phyloP scores from a whole-genome alignment of 2,888 invertebrate species.

The Acrobasis consociella region DNA sequence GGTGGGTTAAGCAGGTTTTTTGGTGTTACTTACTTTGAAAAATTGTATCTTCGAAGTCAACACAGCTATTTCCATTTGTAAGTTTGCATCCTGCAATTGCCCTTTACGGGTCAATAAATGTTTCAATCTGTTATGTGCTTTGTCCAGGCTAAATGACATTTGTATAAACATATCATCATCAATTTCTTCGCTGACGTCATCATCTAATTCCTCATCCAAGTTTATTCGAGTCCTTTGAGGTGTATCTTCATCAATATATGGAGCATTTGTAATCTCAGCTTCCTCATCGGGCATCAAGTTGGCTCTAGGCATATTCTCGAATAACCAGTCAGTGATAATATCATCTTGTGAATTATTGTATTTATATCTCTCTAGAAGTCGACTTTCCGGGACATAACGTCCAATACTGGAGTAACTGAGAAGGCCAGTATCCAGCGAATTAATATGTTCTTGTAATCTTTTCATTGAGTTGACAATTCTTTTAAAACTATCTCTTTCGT shows the following conservation, averaged over 20 bases:
- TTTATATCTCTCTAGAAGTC: slow-evolving; percentile 35
- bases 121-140: slow-evolving; percentile 38
- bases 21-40: slow-evolving; percentile 47
- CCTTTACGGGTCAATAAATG: slow-evolving; percentile 28
- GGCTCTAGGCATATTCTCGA: slow-evolving; percentile 39
- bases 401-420: slow-evolving; percentile 38
- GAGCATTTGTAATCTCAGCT: not conserved
- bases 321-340: slow-evolving; percentile 55
- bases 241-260: slow-evolving; percentile 4
- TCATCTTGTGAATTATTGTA: slow-evolving; percentile 40
- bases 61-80: slow-evolving; percentile 37
- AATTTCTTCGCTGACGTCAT: slow-evolving; percentile 23
- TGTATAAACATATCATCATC: slow-evolving; percentile 28
- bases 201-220: slow-evolving; percentile 15
- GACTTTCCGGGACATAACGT: slow-evolving; percentile 37
- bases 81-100: slow-evolving; percentile 5
- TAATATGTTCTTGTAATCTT: slow-evolving; percentile 42
- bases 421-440: slow-evolving; percentile 51
- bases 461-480: slow-evolving; percentile 40
- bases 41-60: slow-evolving; percentile 42
- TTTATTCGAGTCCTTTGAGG: slow-evolving; percentile 4
- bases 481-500: slow-evolving; percentile 44
- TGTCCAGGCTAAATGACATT: slow-evolving; percentile 43
- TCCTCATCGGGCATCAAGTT: not conserved
- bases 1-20: not conserved